Conservation (phyloP, 2,113 vertebrate species). For the Recurvirostra avosetta region DNA sequence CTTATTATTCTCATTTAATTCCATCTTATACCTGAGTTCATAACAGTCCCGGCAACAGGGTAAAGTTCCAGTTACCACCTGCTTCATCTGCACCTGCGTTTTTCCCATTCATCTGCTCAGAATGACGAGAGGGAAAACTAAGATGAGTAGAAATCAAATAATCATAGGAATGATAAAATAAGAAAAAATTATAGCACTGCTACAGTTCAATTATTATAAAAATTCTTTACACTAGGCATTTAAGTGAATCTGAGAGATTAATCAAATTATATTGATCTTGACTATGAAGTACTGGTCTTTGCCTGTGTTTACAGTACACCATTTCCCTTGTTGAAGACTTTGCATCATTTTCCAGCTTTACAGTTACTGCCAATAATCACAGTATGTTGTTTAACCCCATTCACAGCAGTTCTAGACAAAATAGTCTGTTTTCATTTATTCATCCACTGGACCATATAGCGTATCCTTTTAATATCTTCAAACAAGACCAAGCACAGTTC, state of each 20-base stretch:
- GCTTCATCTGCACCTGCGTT: neutral
- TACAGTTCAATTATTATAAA: neutral
- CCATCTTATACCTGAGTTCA: neutral
- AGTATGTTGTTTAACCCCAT: neutral
- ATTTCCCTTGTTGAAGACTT: neutral
- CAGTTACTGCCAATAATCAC: neutral
- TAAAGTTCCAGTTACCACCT: neutral
- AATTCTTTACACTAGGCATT: neutral
- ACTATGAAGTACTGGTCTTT: neutral
- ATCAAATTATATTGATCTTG: neutral
- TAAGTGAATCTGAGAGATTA: neutral
- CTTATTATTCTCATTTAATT: slow-evolving; percentile 66
- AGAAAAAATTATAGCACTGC: neutral
- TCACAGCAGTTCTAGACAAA: neutral
- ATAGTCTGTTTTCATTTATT: neutral
- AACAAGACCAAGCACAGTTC: neutral
- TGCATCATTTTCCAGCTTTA: neutral
- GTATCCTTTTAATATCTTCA: neutral
- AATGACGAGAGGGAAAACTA: neutral
- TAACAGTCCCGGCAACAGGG: neutral
- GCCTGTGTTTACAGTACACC: neutral
- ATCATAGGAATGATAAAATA: neutral
- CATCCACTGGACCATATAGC: neutral
- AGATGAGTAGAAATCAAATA: neutral
- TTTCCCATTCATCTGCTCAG: neutral